A percentile compares a stretch with the other conserved stretches of the same genome.
Evolutionary conservation across 2,113 vertebrate genomes (phyloP).

Genomic region (Cranoglanis bouderius): DNA sequence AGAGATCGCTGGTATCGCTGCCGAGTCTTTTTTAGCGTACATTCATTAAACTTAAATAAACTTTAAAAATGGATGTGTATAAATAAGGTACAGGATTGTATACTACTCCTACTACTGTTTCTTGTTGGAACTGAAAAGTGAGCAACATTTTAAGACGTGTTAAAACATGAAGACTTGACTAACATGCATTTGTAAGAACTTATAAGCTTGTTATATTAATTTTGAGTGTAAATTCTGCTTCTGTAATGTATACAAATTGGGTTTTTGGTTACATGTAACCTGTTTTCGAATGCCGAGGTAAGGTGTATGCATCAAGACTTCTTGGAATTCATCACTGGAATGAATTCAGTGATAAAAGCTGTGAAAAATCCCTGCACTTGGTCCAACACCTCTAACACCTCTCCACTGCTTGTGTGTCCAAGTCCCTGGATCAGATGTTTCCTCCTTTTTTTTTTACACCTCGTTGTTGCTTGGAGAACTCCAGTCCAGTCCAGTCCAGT

Average conservation of each 20-base stretch:
- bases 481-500: not conserved
- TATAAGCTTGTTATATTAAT: too few species aligned
- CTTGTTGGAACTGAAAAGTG: too few species aligned
- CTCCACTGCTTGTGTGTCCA: not conserved
- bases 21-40: too few species aligned
- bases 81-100: too few species aligned
- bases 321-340: not conserved
- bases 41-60: too few species aligned
- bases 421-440: not conserved
- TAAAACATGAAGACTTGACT: not conserved
- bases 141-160: not conserved
- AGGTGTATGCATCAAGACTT: not conserved
- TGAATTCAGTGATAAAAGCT: too few species aligned
- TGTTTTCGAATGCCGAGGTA: not conserved
- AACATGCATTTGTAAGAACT: too few species aligned
- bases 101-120: too few species aligned
- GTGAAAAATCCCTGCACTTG: too few species aligned
- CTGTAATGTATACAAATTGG: too few species aligned
- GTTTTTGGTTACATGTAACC: not conserved
- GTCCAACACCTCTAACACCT: not conserved
- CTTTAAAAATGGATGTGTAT: too few species aligned
- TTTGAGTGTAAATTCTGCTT: not conserved
- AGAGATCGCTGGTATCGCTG: too few species aligned
- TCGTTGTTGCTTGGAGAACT: not conserved
- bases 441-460: not conserved